These are phyloP conservation scores for Lepidurus couesii DNA, from an alignment of 1,140 invertebrate genomes.

Conservation along the genomic window DNA sequence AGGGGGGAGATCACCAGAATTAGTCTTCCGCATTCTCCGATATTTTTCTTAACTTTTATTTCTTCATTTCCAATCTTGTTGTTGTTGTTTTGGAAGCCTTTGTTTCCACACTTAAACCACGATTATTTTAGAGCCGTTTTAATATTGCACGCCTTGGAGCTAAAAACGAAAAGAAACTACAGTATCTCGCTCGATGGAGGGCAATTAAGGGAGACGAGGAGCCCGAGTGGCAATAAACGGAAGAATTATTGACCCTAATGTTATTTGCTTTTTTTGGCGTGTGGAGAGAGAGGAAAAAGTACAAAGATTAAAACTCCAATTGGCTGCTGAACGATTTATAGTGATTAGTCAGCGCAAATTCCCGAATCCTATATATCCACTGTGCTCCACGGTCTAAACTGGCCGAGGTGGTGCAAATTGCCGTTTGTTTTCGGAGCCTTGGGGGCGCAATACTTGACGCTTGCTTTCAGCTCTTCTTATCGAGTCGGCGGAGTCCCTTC, in stretches of 20 bases:
- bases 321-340: slow-evolving; percentile 10
- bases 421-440: background rate
- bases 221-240: slow-evolving; percentile 8
- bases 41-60: too few relatives aligned
- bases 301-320: background rate
- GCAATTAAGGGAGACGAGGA: slow-evolving; percentile 11
- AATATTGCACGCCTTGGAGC: background rate
- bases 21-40: too few relatives aligned
- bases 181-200: background rate
- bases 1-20: too few relatives aligned
- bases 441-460: too few relatives aligned
- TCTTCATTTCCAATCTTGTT: background rate
- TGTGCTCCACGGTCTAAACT: background rate
- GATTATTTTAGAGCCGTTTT: background rate
- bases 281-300: background rate
- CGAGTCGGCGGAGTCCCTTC: too few relatives aligned
- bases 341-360: background rate
- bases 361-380: background rate
- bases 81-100: background rate
- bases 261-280: background rate
- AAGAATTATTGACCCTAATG: slow-evolving; percentile 10
- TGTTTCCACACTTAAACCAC: background rate
- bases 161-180: background rate
- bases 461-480: background rate
- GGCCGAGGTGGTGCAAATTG: background rate